Evolutionary conservation across 2,113 vertebrate genomes (phyloP).

Genomic region (Eublepharis macularius): DNA sequence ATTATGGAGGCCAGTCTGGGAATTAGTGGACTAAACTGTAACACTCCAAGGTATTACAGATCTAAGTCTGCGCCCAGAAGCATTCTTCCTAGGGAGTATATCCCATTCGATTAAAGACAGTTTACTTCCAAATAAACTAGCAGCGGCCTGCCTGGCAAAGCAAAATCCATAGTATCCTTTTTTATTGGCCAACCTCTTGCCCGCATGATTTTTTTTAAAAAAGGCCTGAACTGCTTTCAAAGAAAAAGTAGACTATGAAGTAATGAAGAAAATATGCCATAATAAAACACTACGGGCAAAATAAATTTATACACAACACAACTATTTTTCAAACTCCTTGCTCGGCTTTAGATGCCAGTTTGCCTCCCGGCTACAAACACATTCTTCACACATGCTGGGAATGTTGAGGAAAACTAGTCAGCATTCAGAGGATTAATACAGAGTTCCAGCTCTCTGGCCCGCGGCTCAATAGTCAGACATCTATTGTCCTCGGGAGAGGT

Average conservation of each 20-base stretch:
- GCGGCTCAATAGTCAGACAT: slow-evolving; percentile 75
- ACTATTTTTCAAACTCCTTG: slow-evolving; percentile 83
- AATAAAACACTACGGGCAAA: slow-evolving; percentile 78
- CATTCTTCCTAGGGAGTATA: neutral
- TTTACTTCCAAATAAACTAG: neutral
- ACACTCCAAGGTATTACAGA: no score
- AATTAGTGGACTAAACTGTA: no score
- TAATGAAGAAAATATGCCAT: slow-evolving; percentile 72
- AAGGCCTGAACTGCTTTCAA: slow-evolving; percentile 60
- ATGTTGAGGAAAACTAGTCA: slow-evolving; percentile 77
- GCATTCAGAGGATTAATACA: slow-evolving; percentile 82
- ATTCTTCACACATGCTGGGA: slow-evolving; percentile 84
- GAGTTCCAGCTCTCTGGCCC: slow-evolving; percentile 73
- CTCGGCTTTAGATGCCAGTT: slow-evolving; percentile 77
- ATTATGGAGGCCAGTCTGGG: no score
- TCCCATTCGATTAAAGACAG: neutral
- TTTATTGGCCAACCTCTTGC: slow-evolving; percentile 48
- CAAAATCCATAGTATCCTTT: slow-evolving; percentile 43
- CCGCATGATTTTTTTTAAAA: slow-evolving; percentile 43
- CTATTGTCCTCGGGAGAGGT: slow-evolving; percentile 83
- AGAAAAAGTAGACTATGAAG: slow-evolving; percentile 61
- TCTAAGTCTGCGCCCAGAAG: no score
- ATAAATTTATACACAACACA: slow-evolving; percentile 82
- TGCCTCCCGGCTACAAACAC: slow-evolving; percentile 82
- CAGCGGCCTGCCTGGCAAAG: neutral